These are phyloP conservation scores for Schrankia costaestrigalis DNA, from an alignment of 2,888 invertebrate genomes.

Conservation along the genomic window DNA sequence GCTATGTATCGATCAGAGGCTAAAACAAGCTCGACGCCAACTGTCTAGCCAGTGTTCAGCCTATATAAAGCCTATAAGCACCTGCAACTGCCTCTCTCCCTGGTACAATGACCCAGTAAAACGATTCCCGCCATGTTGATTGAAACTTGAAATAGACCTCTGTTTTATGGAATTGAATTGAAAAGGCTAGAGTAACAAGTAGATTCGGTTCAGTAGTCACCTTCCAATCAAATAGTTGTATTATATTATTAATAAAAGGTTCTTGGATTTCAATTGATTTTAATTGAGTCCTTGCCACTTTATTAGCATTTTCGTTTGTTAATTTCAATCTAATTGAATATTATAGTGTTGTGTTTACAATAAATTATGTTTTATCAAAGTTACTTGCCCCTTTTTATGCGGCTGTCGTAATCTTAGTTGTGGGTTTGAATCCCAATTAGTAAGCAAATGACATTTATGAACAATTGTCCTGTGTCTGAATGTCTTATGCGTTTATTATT, in stretches of 20 bases:
- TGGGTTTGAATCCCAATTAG: no score
- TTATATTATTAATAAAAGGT: slow-evolving; percentile 23
- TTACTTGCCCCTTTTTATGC: no score
- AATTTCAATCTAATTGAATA: no score
- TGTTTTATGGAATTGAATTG: slow-evolving; percentile 53
- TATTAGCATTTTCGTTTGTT: no score
- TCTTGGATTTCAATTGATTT: no score
- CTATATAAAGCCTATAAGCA: slow-evolving; percentile 54
- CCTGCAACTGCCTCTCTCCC: slow-evolving; percentile 51
- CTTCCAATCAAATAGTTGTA: slow-evolving; percentile 16
- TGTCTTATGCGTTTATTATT: no score
- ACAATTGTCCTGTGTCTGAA: no score
- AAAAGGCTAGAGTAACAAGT: slow-evolving; percentile 34
- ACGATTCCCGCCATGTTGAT: slow-evolving; percentile 57
- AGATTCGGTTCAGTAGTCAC: slow-evolving; percentile 22
- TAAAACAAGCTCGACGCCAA: slow-evolving; percentile 64
- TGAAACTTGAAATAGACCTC: slow-evolving; percentile 53
- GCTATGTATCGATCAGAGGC: slow-evolving; percentile 69
- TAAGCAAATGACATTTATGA: no score
- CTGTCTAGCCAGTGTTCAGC: slow-evolving; percentile 62
- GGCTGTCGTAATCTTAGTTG: no score
- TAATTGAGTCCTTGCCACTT: no score
- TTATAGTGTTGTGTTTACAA: no score
- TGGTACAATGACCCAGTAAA: slow-evolving; percentile 69
- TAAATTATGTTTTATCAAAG: no score